Base-by-base conservation (phyloP, 2,888 invertebrate genomes). In the Pollenia griseotomentosa region DNA sequence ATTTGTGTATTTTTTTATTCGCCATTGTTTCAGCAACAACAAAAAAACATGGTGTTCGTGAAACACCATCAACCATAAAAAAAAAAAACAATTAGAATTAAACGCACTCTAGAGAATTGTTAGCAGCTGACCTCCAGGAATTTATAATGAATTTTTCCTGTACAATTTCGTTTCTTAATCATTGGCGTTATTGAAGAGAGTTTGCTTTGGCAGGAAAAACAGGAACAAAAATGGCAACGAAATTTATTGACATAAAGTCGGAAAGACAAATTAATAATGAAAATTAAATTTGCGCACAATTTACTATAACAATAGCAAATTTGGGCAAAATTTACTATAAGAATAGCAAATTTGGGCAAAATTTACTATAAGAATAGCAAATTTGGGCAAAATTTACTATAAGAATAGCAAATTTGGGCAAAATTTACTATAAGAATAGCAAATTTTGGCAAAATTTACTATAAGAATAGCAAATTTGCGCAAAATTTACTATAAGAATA, bases 101-200 rank as follows among this genome's bases (percentile, higher is more conserved):
- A 86, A 86, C 83, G 79, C 79, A 80, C 86, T 86, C 83, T 71
- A 65, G 83, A 83, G 86, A 86, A 59, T 83, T 86, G 83, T 75
- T 65, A 75, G 5, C 57, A 65, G 46, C 75, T 86, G 86, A 80
- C 86, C 86, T 83, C 75, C 33, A 80, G 83, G 83, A 80, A 75
- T 71, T 77, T 59, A 71, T 61, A 86, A 78, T 86, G 74, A 74
- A 84, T 78, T 78, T 55, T 78, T 71, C 12, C 65, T 44, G 46
- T 48, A 73, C 55, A 55, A 66, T 48, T 81, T 66, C 46, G 12
- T 66, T 63, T 40, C 46, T 74, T 55, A 57, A 81, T 73, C n/a
- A 81, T 48, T 66, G 40, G 40, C 8, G 14, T 19, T 70, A 40
- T 59, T 48, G n/a, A 71, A 63, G 63, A 23, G 12, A 14, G 40